Conservation (phyloP, 1,140 invertebrate genomes). For the Sesamia nonagrioides region DNA sequence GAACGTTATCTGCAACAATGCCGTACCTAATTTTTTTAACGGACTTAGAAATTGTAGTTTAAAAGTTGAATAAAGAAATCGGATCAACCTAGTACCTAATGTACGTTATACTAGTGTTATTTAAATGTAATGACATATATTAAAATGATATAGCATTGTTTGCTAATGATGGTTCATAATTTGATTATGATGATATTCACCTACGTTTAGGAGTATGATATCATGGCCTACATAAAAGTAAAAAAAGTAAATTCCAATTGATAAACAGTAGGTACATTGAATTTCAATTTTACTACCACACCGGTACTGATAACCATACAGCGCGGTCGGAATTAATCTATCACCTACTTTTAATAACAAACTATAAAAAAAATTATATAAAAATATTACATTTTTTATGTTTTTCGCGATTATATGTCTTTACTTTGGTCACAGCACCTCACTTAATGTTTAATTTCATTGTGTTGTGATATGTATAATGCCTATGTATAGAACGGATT, state of each 20-base stretch:
- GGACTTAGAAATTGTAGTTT: neutral
- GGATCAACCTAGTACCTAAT: too few species aligned
- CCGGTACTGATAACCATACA: slow-evolving; percentile 28
- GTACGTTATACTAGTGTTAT: too few species aligned
- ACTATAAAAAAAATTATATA: too few species aligned
- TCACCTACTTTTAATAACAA: slow-evolving; percentile 25
- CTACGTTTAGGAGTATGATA: neutral
- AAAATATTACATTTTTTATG: slow-evolving; percentile 7
- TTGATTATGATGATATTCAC: neutral
- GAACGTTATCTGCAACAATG: slow-evolving; percentile 69
- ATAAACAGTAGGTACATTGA: neutral
- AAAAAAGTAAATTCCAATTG: slow-evolving; percentile 2
- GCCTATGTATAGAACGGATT: neutral
- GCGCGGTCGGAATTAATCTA: slow-evolving; percentile 13
- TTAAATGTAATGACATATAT: too few species aligned
- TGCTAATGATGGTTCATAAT: neutral
- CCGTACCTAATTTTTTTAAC: neutral
- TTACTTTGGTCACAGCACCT: slow-evolving; percentile 29
- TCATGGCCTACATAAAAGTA: neutral
- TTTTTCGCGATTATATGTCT: slow-evolving; percentile 3
- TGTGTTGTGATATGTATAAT: neutral
- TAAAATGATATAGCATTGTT: too few species aligned
- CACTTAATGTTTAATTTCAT: slow-evolving; percentile 4
- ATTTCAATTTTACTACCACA: slow-evolving; percentile 21
- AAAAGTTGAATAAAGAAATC: too few species aligned